These are phyloP conservation scores for Henricia sp. DNA, from an alignment of 53 echinoderm and acorn worm species.

Conservation along the genomic window DNA sequence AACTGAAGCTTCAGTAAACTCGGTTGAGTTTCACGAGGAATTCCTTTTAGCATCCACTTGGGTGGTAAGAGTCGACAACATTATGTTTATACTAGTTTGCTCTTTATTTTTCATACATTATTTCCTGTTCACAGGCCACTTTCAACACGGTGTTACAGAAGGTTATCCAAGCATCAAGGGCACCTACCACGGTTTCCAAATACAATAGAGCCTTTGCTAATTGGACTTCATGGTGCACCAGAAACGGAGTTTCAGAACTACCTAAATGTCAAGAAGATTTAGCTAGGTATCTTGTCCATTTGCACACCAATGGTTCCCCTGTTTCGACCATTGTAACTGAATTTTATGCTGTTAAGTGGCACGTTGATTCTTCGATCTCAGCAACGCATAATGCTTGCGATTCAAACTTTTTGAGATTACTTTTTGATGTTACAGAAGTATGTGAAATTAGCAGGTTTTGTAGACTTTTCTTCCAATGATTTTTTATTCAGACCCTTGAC, in stretches of 20 bases:
- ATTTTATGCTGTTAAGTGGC: conserved; percentile 43
- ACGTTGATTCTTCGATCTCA: not conserved
- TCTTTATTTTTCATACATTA: too few relatives aligned
- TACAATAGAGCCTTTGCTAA: conserved; percentile 17
- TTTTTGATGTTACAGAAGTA: conserved; percentile 13
- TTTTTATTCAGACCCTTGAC: conserved; percentile 11
- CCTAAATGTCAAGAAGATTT: not conserved
- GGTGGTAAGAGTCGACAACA: too few relatives aligned
- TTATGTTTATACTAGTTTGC: too few relatives aligned
- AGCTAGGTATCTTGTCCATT: conserved; percentile 25
- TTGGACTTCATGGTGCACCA: conserved; percentile 14
- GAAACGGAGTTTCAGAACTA: not conserved
- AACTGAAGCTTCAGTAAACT: too few relatives aligned
- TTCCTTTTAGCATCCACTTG: too few relatives aligned
- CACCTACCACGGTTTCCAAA: conserved; percentile 3
- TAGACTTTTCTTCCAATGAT: not conserved
- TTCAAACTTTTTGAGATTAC: not conserved
- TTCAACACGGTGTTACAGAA: not conserved
- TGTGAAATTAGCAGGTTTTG: not conserved
- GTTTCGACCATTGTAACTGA: conserved; percentile 12
- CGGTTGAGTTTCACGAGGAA: too few relatives aligned
- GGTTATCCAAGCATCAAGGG: conserved; percentile 25
- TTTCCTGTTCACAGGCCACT: not conserved
- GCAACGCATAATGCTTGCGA: conserved; percentile 11
- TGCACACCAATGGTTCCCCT: not conserved